A percentile compares a stretch with the other conserved stretches of the same genome.
Conservation (phyloP, 2,888 invertebrate genomes). For the Erebia aethiops region DNA sequence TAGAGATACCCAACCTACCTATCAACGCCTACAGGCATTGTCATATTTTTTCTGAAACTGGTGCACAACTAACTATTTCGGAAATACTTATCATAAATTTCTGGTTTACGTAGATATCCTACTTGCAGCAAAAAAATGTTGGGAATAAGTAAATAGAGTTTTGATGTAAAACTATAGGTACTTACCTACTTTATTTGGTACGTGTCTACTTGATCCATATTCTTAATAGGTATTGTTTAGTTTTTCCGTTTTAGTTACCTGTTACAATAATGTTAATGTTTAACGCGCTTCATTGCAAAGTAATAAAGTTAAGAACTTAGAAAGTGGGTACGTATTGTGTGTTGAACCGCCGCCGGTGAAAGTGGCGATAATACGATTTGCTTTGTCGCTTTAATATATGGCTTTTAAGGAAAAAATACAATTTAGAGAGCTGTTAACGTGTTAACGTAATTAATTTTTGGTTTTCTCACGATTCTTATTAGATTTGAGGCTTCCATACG, state of each 20-base stretch:
- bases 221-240: no score
- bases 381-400: constrained; percentile 33
- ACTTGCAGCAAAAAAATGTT: no score
- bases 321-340: constrained; percentile 45
- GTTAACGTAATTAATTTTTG: background rate
- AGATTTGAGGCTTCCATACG: background rate
- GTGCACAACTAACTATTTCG: no score
- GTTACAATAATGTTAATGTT: constrained; percentile 1
- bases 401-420: constrained; percentile 19
- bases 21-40: no score
- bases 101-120: no score
- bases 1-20: no score
- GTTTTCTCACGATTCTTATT: background rate
- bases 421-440: background rate
- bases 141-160: no score
- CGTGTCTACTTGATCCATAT: no score
- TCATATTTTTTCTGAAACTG: no score
- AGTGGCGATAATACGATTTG: constrained; percentile 45
- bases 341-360: constrained; percentile 54
- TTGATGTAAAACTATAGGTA: no score
- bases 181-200: no score
- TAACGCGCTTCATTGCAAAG: constrained; percentile 47
- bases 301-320: constrained; percentile 56
- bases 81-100: no score
- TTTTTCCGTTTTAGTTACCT: background rate